These are phyloP conservation scores for Eulemur rufifrons DNA, from an alignment of 2,113 vertebrate species.

Conservation along the genomic window DNA sequence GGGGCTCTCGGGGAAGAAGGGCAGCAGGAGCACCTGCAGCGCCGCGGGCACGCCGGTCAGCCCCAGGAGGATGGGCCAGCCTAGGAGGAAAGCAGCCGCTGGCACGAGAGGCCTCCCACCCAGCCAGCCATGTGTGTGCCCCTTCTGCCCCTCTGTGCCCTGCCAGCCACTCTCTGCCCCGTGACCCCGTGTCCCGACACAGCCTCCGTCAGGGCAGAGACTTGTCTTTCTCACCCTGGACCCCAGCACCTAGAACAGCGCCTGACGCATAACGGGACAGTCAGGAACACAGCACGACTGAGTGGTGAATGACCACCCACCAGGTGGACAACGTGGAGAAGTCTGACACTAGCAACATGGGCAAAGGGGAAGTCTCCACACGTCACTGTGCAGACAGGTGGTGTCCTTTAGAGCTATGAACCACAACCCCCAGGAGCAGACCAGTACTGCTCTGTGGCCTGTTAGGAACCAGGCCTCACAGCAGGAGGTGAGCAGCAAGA, in stretches of 20 bases:
- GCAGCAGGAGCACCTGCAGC: slow-evolving; percentile 89
- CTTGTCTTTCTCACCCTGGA: not conserved
- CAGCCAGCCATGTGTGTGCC: not conserved
- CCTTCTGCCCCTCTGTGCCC: too few species aligned
- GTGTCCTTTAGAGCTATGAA: not conserved
- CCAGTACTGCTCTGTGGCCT: too few species aligned
- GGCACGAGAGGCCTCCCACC: too few species aligned
- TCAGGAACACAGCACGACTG: not conserved
- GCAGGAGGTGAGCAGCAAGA: too few species aligned
- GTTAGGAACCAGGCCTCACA: too few species aligned
- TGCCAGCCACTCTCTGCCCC: not conserved
- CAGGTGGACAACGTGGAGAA: not conserved
- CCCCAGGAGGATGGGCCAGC: slow-evolving; percentile 92
- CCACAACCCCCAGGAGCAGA: too few species aligned
- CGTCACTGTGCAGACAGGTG: fast-evolving
- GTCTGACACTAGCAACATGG: not conserved
- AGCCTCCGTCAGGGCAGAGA: not conserved
- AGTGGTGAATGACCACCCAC: fast-evolving
- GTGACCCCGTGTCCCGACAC: fast-evolving
- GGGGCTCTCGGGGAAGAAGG: slow-evolving; percentile 95
- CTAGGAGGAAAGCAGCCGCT: slow-evolving; percentile 75
- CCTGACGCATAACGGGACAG: fast-evolving
- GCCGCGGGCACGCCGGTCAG: slow-evolving; percentile 91
- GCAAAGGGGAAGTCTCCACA: not conserved
- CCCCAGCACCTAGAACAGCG: not conserved